Base-by-base conservation (phyloP, 2,797 vertebrate genomes). In the Rhinophrynus dorsalis region DNA sequence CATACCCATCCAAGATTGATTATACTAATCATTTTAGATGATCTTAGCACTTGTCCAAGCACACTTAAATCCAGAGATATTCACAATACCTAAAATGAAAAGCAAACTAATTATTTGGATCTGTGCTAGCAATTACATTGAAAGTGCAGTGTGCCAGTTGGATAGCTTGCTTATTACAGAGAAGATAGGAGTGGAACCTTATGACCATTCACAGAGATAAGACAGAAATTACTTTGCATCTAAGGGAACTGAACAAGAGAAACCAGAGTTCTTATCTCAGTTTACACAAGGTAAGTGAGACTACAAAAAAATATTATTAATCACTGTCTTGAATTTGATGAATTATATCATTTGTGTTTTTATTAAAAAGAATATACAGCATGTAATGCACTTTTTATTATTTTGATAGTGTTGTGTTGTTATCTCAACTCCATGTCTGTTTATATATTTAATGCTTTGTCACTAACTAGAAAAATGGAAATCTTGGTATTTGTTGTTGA, bases 181-280 rank as follows among this genome's bases (percentile, higher is more conserved):
- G 13, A 3, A 64, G 52, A 71, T 64, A 71, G 68, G 7, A 71
- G 51, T 26, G 45, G 24, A 71, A 48, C 60, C 60, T 71, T 50
- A 40, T 64, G 68, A 71, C 44, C 42, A 15, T 40, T 71, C 17
- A 8, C 42, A 45, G 51, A 56, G 68, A 71, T 71, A 86, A 83
- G 20, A 66, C 60, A 76, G 33, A 79, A 73, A 67, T 57, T 72
- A 74, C 42, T 76, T 74, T 52, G 51, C 71, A 76, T 63, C 79
- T 40, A 7, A 54, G 72, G 18, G 50, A 21, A 29, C 6, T 62
- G 58, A 71, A 63, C 51, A 63, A 30, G 24, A 35, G 29, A 45
- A 57, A 56, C 58, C 60, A 57, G 42, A 67, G 77, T 68, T 81
- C 79, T 78, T 65, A 74, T 80, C 78, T 71, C 66, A 18, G 54